These are phyloP conservation scores for Dissostichus mawsoni DNA, from an alignment of 2,113 vertebrate genomes.

Conservation along the genomic window DNA sequence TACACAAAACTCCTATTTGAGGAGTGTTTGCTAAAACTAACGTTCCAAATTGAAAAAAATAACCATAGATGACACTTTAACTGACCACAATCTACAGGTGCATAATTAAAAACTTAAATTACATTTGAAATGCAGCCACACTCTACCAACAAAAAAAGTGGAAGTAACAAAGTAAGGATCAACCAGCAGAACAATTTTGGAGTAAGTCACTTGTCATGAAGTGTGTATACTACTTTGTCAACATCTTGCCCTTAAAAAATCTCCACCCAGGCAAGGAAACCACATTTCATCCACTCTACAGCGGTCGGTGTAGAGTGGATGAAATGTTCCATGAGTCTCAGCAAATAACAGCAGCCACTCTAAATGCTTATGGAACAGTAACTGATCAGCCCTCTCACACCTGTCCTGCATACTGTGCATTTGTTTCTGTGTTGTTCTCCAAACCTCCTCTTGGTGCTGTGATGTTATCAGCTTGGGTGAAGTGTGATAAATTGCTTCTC, in stretches of 20 bases:
- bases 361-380: slow-evolving; percentile 61
- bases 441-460: slow-evolving; percentile 26
- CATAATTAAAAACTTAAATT: background rate
- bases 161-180: background rate
- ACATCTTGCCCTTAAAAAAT: background rate
- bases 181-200: background rate
- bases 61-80: background rate
- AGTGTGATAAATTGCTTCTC: slow-evolving; percentile 63
- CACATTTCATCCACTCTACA: background rate
- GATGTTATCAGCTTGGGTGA: slow-evolving; percentile 77
- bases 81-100: background rate
- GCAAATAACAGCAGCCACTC: background rate
- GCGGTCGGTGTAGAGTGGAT: background rate
- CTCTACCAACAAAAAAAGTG: background rate
- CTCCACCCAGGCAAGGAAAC: background rate
- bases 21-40: background rate
- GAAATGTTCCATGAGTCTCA: slow-evolving; percentile 10
- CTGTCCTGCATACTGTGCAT: slow-evolving; percentile 46
- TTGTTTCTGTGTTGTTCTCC: slow-evolving; percentile 19
- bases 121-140: background rate
- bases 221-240: background rate
- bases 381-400: slow-evolving; percentile 61
- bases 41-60: background rate
- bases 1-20: background rate
- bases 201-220: background rate